Percentiles rank a stretch among this genome's conserved stretches.
Conservation (phyloP, 2,797 vertebrate species). For the Adrianichthys oophorus region DNA sequence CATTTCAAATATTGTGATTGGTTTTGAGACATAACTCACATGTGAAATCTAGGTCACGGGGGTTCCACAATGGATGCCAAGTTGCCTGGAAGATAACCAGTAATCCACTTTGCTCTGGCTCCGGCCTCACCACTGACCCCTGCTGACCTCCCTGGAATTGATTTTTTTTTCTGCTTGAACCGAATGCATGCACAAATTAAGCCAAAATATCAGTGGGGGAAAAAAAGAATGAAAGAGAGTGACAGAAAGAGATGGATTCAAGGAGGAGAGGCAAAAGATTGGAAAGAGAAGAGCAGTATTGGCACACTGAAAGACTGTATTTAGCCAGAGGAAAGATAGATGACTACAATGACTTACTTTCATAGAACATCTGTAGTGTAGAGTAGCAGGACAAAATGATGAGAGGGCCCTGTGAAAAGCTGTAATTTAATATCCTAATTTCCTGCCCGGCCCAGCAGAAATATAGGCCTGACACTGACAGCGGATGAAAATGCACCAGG, state of each 20-base stretch:
- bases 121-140: slow-evolving; percentile 81
- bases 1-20: slow-evolving; percentile 52
- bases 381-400: slow-evolving; percentile 80
- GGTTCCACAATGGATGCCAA: slow-evolving; percentile 55
- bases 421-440: slow-evolving; percentile 96
- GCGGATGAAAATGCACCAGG: slow-evolving; percentile 87
- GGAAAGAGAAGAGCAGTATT: slow-evolving; percentile 24
- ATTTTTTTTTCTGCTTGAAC: slow-evolving; percentile 87
- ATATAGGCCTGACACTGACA: slow-evolving; percentile 86
- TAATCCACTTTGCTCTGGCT: slow-evolving; percentile 82
- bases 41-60: slow-evolving; percentile 60
- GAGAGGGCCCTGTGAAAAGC: slow-evolving; percentile 80
- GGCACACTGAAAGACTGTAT: slow-evolving; percentile 79
- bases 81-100: slow-evolving; percentile 85
- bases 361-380: slow-evolving; percentile 89
- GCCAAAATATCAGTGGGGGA: slow-evolving; percentile 78
- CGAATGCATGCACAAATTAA: slow-evolving; percentile 85
- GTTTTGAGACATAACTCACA: slow-evolving; percentile 51
- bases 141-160: slow-evolving; percentile 90
- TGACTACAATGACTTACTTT: slow-evolving; percentile 88
- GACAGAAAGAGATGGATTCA: slow-evolving; percentile 11
- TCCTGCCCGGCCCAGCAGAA: slow-evolving; percentile 87
- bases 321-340: slow-evolving; percentile 88
- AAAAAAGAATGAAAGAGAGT: slow-evolving; percentile 9
- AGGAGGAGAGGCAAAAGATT: slow-evolving; percentile 27